Evolutionary conservation across 2,888 invertebrate species (phyloP).

Genomic region (Physocephala rufipes): DNA sequence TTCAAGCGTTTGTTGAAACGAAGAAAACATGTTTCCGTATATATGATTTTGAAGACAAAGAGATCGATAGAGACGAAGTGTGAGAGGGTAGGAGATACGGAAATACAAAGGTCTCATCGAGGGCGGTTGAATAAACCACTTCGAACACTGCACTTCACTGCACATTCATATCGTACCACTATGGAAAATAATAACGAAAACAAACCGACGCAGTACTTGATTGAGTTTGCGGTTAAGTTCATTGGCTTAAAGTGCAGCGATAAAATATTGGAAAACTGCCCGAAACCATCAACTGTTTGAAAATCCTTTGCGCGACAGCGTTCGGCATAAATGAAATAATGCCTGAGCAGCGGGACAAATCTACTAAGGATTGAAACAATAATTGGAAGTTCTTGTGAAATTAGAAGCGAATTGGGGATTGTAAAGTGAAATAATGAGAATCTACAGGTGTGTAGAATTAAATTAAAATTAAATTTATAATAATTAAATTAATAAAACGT

Average conservation of each 20-base stretch:
- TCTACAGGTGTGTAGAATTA: background rate
- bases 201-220: background rate
- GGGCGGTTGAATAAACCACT: constrained; percentile 10
- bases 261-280: constrained; percentile 34
- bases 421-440: background rate
- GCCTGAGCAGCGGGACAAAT: constrained; percentile 1
- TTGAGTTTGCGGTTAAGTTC: constrained; percentile 21
- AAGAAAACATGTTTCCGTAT: background rate
- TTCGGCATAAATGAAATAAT: constrained; percentile 7
- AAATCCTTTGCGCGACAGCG: background rate
- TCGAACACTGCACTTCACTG: background rate
- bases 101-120: background rate
- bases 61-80: no score
- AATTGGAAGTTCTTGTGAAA: background rate
- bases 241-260: constrained; percentile 28
- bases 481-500: background rate
- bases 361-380: background rate
- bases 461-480: background rate
- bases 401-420: background rate
- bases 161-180: background rate
- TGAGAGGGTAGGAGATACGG: background rate
- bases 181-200: background rate
- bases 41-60: no score
- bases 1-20: constrained; percentile 16
- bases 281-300: constrained; percentile 11